Evolutionary conservation across 1,140 invertebrate species (phyloP), one percentile per base, ranked within the genome.

Genomic region (Grapholita molesta): DNA sequence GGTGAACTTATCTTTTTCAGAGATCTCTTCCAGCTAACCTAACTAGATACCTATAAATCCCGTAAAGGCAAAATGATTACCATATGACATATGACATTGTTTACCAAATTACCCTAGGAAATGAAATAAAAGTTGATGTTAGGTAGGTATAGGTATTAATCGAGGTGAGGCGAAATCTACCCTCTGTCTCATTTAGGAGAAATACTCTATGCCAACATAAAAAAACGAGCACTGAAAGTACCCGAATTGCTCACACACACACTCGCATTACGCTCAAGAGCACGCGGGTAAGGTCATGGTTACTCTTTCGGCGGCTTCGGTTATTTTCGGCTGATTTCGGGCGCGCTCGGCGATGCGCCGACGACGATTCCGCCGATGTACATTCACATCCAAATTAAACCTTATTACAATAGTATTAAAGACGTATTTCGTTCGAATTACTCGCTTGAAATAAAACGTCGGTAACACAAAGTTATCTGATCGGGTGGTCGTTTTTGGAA

Each of bases 301-400:
- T 61, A 61, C 55, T 61, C 55, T 61, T 61, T 61, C 55, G 55
- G 55, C 55, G 25, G 25, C 55, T 61, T 61, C 55, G 55, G 55
- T 11, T 28, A 28, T 61, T 61, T 61, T 61, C 55, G 55, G 25
- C 24, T 61, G 9, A 28, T 61, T 61, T 61, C 55, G 55, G 55
- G 12, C 24, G 11, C 24, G 9, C 18, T 61, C 55, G 55, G 55
- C 0, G 53, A 25, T 61, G 55, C 55, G 55, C 55, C 11, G 24
- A 25, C 55, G 55, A 11, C 25, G 55, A 30, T n/a, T n/a, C n/a
- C n/a, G n/a, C n/a, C n/a, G n/a, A 30, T n/a, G 5, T 32, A 18
- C 55, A 15, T 48, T 8, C 8, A 15, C 18, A 18, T 48, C 18
- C n/a, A 48, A 48, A 15, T 48, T 21, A 21, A 7, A 18, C 42